Percentiles rank a stretch among this genome's conserved stretches.
These are phyloP conservation scores for Leptopilina clavipes DNA, from an alignment of 1,140 invertebrate species.

Conservation along the genomic window DNA sequence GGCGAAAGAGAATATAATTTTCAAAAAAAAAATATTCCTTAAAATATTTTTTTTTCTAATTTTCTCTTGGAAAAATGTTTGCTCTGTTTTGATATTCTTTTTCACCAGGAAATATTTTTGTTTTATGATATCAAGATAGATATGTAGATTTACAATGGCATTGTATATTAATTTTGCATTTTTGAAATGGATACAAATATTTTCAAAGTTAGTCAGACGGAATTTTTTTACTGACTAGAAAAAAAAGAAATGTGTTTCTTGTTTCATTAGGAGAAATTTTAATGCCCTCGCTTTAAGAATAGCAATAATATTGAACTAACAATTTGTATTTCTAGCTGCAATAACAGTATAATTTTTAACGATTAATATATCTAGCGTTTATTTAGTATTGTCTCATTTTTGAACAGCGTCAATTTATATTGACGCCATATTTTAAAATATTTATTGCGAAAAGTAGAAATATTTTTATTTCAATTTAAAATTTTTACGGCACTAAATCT, in stretches of 20 bases:
- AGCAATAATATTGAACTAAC: background rate
- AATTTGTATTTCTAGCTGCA: slow-evolving; percentile 25
- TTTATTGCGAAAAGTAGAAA: background rate
- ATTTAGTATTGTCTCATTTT: slow-evolving; percentile 64
- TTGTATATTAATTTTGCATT: background rate
- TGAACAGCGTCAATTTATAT: slow-evolving; percentile 56
- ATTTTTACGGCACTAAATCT: background rate
- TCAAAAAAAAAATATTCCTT: background rate
- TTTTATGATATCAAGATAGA: background rate
- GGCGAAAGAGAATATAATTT: background rate
- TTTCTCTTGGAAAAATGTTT: too few species aligned
- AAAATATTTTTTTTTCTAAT: background rate
- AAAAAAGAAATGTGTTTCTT: background rate
- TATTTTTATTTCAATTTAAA: background rate
- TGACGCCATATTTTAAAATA: slow-evolving; percentile 44
- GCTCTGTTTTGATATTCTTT: background rate
- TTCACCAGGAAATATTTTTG: background rate
- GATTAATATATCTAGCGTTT: background rate
- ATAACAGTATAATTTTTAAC: slow-evolving; percentile 8
- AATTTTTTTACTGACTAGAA: slow-evolving; percentile 19
- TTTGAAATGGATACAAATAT: background rate
- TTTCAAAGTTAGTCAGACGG: background rate
- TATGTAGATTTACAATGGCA: slow-evolving; percentile 8
- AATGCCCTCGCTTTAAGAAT: slow-evolving; percentile 22
- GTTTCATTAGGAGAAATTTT: slow-evolving; percentile 15